Conservation (phyloP, 1,140 invertebrate genomes). For the Pachypsylla venusta region DNA sequence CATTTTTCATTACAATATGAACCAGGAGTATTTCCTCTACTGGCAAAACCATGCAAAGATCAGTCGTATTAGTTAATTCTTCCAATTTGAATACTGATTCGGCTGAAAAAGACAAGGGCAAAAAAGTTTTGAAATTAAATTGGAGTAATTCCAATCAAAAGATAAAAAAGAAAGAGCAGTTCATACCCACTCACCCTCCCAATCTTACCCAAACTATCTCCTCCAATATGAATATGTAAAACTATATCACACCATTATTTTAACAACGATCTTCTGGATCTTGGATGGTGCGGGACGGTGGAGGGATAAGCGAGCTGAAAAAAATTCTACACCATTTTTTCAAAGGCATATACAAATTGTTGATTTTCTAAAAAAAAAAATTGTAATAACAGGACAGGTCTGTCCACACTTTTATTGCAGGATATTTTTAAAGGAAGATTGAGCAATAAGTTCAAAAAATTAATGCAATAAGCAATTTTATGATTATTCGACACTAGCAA, state of each 20-base stretch:
- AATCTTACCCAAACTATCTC: neutral
- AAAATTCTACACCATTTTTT: neutral
- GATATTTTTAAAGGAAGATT: neutral
- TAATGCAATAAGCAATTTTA: too few relatives aligned
- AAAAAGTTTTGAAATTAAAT: neutral
- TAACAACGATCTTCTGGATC: neutral
- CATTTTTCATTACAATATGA: neutral
- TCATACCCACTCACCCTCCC: neutral
- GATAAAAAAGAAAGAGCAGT: neutral
- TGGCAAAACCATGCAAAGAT: too few relatives aligned
- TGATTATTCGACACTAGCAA: too few relatives aligned
- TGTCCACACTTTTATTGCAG: neutral
- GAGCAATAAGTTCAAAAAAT: too few relatives aligned
- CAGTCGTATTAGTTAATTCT: neutral
- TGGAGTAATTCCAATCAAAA: neutral
- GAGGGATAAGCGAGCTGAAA: neutral
- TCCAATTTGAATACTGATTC: neutral
- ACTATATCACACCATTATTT: neutral
- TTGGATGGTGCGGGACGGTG: neutral
- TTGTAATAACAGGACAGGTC: neutral
- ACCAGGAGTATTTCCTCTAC: neutral
- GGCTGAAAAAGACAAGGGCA: neutral
- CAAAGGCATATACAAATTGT: neutral
- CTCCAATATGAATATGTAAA: neutral
- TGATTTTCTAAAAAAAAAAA: neutral